A percentile compares a stretch with the other conserved stretches of the same genome.
Conservation (phyloP, 2,888 invertebrate species). For the Platynereis dumerilii region DNA sequence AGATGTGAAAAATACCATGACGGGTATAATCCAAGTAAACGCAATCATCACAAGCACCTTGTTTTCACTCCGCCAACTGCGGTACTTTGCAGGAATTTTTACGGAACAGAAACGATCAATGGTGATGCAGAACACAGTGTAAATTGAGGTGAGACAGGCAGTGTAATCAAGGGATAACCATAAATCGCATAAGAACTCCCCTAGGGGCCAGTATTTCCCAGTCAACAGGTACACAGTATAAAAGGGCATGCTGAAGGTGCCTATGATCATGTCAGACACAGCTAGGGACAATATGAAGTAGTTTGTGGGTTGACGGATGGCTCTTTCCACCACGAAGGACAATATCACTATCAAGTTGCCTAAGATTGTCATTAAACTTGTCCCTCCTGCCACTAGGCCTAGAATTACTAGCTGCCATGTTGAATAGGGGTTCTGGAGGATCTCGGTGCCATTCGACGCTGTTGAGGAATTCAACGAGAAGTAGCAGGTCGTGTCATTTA, state of each 20-base stretch:
- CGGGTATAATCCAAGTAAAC: slow-evolving; percentile 96
- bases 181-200: slow-evolving; percentile 92
- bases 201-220: slow-evolving; percentile 92
- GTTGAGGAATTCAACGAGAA: no score
- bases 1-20: slow-evolving; percentile 93
- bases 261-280: slow-evolving; percentile 95
- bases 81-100: slow-evolving; percentile 95
- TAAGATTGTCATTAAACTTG: slow-evolving; percentile 88
- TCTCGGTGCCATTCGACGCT: no score
- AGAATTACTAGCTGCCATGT: slow-evolving; percentile 90
- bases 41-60: slow-evolving; percentile 83
- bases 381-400: slow-evolving; percentile 83
- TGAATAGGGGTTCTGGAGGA: slow-evolving; percentile 68
- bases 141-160: slow-evolving; percentile 93
- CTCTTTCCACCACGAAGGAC: slow-evolving; percentile 92
- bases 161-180: slow-evolving; percentile 99
- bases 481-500: no score
- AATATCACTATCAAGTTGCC: slow-evolving; percentile 95
- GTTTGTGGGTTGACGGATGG: slow-evolving; percentile 93
- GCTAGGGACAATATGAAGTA: slow-evolving; percentile 99
- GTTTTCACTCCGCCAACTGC: slow-evolving; percentile 94
- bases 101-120: slow-evolving; percentile 99
- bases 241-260: slow-evolving; percentile 97
- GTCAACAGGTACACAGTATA: slow-evolving; percentile 96
- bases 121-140: slow-evolving; percentile 97